Conservation (phyloP, 2,797 vertebrate genomes). For the Poecilia wingei region DNA sequence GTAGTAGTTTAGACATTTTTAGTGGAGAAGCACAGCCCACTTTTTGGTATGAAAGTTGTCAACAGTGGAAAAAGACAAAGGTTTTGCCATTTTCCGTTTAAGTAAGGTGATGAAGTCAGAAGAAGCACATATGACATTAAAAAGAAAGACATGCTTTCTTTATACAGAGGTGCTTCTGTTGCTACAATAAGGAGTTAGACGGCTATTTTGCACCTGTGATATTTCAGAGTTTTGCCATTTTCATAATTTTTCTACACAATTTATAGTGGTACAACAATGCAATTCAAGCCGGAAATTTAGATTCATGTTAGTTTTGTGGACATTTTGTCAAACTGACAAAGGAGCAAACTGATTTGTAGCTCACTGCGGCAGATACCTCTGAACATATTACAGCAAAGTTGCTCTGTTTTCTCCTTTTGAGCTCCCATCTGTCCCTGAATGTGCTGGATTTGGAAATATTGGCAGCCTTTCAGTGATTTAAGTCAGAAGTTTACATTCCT, state of each 20-base stretch:
- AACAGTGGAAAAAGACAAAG: not conserved
- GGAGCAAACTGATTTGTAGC: not conserved
- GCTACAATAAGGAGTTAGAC: not conserved
- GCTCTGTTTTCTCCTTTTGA: not conserved
- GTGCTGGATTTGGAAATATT: not conserved
- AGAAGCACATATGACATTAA: not conserved
- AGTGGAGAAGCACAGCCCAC: not conserved
- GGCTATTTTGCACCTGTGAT: not conserved
- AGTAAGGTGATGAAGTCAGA: not conserved
- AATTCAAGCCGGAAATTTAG: not conserved
- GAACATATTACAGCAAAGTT: not conserved
- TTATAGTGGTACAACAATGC: not conserved
- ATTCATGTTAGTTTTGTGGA: not conserved
- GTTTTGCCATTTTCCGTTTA: not conserved
- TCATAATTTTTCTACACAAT: not conserved
- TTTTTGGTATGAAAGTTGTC: not conserved
- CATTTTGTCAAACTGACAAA: not conserved
- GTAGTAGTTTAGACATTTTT: not conserved
- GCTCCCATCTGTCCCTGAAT: not conserved
- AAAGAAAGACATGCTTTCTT: not conserved
- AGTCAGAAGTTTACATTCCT: not conserved
- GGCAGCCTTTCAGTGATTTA: not conserved
- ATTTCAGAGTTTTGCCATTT: not conserved
- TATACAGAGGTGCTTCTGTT: not conserved
- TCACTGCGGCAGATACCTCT: not conserved